Base-by-base conservation (phyloP, 1,140 invertebrate genomes). In the Copidosoma floridanum region DNA sequence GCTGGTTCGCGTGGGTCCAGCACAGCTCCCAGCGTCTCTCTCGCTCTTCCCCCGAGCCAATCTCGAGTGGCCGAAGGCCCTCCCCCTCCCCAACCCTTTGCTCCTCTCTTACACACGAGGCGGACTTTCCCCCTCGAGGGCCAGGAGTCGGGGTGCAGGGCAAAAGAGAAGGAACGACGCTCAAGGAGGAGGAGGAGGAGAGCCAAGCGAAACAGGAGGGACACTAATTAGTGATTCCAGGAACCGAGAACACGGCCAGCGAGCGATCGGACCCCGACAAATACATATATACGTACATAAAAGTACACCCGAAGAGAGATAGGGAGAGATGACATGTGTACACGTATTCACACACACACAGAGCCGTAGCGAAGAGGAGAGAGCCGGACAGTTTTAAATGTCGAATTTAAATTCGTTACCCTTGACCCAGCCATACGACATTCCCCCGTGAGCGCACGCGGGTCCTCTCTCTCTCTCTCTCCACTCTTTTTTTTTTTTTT, bases 221-320 rank as follows among this genome's bases (percentile, higher is more conserved):
- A 68, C 69, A 69, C 69, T 69, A 71, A 71, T 69, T 69, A 71
- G 68, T 68, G 62, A 68, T 71, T 71, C 69, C 68, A 66, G 64
- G 69, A 71, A 71, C 60, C 59, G 51, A 68, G 61, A 68, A 69
- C 68, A 68, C 67, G 68, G 46, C 54, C 47, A 54, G 26, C 16
- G 11, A 26, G 29, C 29, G 29, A 32, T 6, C 29, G 29, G 6
- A 12, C 29, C 6, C 29, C 6, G 40, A 46, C n/a, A 16, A 32
- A 12, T 10, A 27, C 18, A 47, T 40, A 40, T 40, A 50, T 50
- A 43, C 51, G 55, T 32, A 41, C 50, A 53, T 16, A 38, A n/a
- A n/a, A n/a, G n/a, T n/a, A n/a, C n/a, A n/a, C n/a, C n/a, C n/a
- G n/a, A n/a, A n/a, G n/a, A n/a, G n/a, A n/a, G n/a, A 38, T 29